Percentiles rank a stretch among this genome's conserved stretches.
These are phyloP conservation scores for Paratilapia polleni DNA, from an alignment of 2,113 vertebrate genomes.

Conservation along the genomic window DNA sequence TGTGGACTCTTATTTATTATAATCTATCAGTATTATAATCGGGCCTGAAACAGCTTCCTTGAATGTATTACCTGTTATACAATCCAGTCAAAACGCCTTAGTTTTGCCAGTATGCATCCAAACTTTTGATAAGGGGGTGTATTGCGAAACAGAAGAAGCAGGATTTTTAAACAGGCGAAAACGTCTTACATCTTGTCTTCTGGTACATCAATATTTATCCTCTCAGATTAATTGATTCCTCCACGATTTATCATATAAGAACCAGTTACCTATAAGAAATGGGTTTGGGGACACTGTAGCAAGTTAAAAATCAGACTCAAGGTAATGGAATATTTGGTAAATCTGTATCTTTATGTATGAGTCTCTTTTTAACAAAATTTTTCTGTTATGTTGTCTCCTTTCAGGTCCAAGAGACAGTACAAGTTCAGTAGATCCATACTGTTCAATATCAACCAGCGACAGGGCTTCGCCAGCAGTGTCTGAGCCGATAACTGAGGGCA, in stretches of 20 bases:
- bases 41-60: not conserved
- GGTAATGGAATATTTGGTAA: not conserved
- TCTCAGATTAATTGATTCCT: no score
- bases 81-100: not conserved
- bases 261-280: not conserved
- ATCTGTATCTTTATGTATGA: not conserved
- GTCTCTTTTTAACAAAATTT: not conserved
- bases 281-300: not conserved
- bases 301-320: not conserved
- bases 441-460: constrained; percentile 81
- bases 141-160: not conserved
- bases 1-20: not conserved
- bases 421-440: constrained; percentile 62
- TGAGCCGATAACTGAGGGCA: constrained; percentile 78
- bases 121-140: not conserved
- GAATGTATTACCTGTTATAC: not conserved
- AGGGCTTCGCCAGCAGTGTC: constrained; percentile 84
- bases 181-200: not conserved
- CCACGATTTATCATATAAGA: not conserved
- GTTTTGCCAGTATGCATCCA: not conserved
- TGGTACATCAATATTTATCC: not conserved
- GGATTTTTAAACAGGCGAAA: not conserved
- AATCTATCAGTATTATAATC: not conserved
- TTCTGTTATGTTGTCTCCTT: not conserved
- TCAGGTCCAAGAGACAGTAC: constrained; percentile 66